These are phyloP conservation scores for Argyrosomus regius DNA, from an alignment of 2,797 vertebrate genomes.

Conservation along the genomic window DNA sequence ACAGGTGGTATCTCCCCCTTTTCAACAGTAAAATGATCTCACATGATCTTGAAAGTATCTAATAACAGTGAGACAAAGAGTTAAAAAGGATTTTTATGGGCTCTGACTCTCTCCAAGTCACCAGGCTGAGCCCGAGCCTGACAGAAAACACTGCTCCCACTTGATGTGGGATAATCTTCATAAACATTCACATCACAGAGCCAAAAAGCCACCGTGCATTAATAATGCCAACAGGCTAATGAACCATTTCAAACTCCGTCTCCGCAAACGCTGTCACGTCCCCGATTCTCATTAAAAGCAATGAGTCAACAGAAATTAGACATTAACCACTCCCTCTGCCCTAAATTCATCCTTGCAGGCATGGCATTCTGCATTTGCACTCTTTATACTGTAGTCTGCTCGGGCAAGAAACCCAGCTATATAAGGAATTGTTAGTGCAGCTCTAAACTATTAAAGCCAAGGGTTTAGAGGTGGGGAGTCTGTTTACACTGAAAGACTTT, in stretches of 20 bases:
- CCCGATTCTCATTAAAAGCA: slow-evolving; percentile 60
- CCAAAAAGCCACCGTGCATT: slow-evolving; percentile 26
- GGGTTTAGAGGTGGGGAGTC: slow-evolving; percentile 43
- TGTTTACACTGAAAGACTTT: slow-evolving; percentile 69
- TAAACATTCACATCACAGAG: slow-evolving; percentile 15
- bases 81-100: not conserved
- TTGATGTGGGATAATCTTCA: slow-evolving; percentile 34
- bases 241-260: slow-evolving; percentile 33
- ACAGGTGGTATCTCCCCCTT: not conserved
- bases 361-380: slow-evolving; percentile 47
- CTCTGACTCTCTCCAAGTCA: not conserved
- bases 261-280: slow-evolving; percentile 26
- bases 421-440: slow-evolving; percentile 76
- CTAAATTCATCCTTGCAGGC: slow-evolving; percentile 61
- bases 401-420: slow-evolving; percentile 68
- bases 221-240: slow-evolving; percentile 30
- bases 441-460: slow-evolving; percentile 52
- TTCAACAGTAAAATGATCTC: not conserved
- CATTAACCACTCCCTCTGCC: slow-evolving; percentile 65
- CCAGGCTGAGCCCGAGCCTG: not conserved
- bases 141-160: slow-evolving; percentile 1
- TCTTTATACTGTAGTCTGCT: slow-evolving; percentile 46
- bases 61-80: not conserved
- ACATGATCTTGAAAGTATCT: not conserved
- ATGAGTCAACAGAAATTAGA: slow-evolving; percentile 68